A percentile compares a stretch with the other conserved stretches of the same genome.
phyloP scores from a whole-genome alignment of 2,113 vertebrate genomes.

The Tor tambroides region DNA sequence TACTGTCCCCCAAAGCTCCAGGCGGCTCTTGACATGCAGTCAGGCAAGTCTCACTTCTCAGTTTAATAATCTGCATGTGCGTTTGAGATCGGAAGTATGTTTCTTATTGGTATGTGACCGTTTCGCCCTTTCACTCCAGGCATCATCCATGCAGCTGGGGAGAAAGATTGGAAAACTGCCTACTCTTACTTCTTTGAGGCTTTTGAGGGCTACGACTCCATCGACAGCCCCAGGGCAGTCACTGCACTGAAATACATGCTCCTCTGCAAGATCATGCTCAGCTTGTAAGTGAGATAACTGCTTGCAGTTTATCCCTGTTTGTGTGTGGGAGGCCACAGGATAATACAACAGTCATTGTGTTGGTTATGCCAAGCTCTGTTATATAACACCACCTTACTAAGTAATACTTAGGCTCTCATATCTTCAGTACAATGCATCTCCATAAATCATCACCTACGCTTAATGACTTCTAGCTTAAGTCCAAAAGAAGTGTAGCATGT shows the following conservation, averaged over 20 bases:
- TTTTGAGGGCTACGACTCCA: conserved; percentile 97
- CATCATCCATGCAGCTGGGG: conserved; percentile 97
- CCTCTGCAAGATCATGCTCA: conserved; percentile 99
- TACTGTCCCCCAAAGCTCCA: conserved; percentile 99
- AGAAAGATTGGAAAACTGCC: conserved; percentile 99
- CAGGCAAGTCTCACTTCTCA: conserved; percentile 77
- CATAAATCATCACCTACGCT: background rate
- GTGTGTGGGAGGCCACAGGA: conserved; percentile 22
- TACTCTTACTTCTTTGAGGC: conserved; percentile 99
- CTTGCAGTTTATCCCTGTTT: conserved; percentile 16
- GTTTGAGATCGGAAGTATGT: background rate
- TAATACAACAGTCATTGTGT: background rate
- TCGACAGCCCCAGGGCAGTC: conserved; percentile 94
- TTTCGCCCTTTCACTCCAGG: conserved; percentile 71
- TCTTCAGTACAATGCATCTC: background rate
- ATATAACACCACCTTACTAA: conserved; percentile 1
- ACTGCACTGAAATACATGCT: conserved; percentile 99
- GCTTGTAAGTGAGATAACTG: conserved; percentile 79
- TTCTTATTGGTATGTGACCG: background rate
- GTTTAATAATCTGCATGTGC: background rate
- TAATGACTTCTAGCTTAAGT: background rate
- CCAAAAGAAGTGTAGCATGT: background rate
- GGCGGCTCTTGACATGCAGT: conserved; percentile 98
- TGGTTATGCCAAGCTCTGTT: background rate
- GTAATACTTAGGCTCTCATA: background rate